Evolutionary conservation across 2,888 invertebrate genomes (phyloP).

Genomic region (Caenorhabditis sp.): DNA sequence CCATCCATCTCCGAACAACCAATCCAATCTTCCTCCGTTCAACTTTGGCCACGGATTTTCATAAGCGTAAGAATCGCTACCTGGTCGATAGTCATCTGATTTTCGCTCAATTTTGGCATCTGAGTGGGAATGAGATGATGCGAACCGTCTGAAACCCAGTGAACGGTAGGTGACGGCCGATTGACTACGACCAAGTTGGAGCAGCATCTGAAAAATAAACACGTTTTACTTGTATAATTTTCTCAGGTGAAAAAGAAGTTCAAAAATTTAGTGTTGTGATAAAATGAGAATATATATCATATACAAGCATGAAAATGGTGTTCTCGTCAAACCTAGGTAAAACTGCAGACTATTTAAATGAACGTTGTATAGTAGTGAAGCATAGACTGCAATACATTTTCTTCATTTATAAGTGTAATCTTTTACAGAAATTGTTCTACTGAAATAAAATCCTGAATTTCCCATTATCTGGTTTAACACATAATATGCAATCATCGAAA

Average conservation of each 20-base stretch:
- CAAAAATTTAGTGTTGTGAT: not conserved
- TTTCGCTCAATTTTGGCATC: conserved; percentile 58
- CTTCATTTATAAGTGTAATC: too few relatives aligned
- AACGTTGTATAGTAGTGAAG: too few relatives aligned
- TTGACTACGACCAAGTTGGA: conserved; percentile 35
- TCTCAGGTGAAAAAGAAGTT: too few relatives aligned
- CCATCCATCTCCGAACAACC: conserved; percentile 68
- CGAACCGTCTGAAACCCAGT: conserved; percentile 39
- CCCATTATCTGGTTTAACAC: too few relatives aligned
- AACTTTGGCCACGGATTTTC: conserved; percentile 71
- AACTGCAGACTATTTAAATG: too few relatives aligned
- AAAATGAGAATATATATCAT: not conserved
- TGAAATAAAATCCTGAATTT: too few relatives aligned
- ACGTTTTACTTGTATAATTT: not conserved
- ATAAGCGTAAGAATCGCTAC: conserved; percentile 69
- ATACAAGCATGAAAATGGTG: too few relatives aligned
- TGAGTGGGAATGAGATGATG: conserved; percentile 37
- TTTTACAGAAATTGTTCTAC: too few relatives aligned
- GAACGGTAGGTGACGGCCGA: conserved; percentile 25
- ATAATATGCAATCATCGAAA: too few relatives aligned
- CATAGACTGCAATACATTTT: too few relatives aligned
- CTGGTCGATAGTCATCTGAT: conserved; percentile 64
- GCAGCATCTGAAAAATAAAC: conserved; percentile 31
- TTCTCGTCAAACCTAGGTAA: too few relatives aligned
- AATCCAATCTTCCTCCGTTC: conserved; percentile 69